A percentile compares a stretch with the other conserved stretches of the same genome.
Conservation (phyloP, 1,140 invertebrate genomes). For the Vanessa atalanta region DNA sequence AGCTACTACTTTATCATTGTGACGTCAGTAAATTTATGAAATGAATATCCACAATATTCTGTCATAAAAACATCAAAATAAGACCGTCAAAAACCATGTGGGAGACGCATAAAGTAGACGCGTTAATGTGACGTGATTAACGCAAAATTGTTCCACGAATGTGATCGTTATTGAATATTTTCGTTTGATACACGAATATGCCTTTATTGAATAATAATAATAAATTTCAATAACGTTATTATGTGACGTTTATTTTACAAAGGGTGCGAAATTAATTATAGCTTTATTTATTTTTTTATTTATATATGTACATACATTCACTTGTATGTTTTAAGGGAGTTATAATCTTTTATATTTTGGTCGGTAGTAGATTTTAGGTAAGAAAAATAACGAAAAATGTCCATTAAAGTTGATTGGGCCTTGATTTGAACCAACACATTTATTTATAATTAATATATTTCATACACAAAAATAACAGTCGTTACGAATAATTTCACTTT, state of each 20-base stretch:
- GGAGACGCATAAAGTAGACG: conserved; percentile 51
- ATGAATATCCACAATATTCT: conserved; percentile 34
- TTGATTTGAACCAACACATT: too few relatives aligned
- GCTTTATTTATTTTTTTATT: background rate
- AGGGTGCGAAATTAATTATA: background rate
- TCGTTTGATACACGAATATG: conserved; percentile 39
- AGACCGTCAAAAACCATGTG: conserved; percentile 46
- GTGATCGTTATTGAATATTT: conserved; percentile 47
- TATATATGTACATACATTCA: background rate
- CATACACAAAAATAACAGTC: background rate
- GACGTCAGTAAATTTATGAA: background rate
- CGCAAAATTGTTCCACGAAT: conserved; percentile 42
- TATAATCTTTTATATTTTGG: too few relatives aligned
- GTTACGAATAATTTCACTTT: background rate
- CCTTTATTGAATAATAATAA: conserved; percentile 41
- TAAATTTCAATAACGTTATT: conserved; percentile 32
- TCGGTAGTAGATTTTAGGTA: too few relatives aligned
- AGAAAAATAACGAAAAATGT: too few relatives aligned
- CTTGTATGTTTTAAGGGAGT: too few relatives aligned
- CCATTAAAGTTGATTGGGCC: too few relatives aligned
- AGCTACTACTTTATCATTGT: too few relatives aligned
- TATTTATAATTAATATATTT: too few relatives aligned
- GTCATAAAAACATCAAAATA: conserved; percentile 27
- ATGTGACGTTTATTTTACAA: background rate
- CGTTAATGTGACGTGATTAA: conserved; percentile 60